These are phyloP conservation scores for Apodemus speciosus DNA, from an alignment of 2,113 vertebrate genomes.

Conservation along the genomic window DNA sequence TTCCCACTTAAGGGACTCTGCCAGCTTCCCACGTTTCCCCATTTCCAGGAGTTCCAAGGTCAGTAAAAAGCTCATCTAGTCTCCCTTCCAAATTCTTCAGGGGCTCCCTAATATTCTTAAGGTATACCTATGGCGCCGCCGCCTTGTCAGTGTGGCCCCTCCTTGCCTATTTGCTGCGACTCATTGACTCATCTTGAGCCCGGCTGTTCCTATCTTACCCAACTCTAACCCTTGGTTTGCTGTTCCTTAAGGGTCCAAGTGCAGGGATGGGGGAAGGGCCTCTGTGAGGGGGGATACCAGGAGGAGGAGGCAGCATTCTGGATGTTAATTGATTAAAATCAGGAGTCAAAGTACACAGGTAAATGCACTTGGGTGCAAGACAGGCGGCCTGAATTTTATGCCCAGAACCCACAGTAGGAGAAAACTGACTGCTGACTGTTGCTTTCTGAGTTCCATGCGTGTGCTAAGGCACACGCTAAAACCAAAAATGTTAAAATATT, in stretches of 20 bases:
- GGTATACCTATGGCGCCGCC: not conserved
- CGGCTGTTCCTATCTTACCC: not conserved
- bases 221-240: not conserved
- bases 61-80: constrained; percentile 12
- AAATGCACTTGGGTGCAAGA: not conserved
- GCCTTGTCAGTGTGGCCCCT: not conserved
- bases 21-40: not conserved
- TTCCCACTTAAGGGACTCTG: not conserved
- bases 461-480: not conserved
- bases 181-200: not conserved
- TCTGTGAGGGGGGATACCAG: too few relatives aligned
- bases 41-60: not conserved
- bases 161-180: not conserved
- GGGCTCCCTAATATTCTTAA: not conserved
- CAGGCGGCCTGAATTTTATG: not conserved
- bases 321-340: too few relatives aligned
- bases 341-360: not conserved
- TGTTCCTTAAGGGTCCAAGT: not conserved
- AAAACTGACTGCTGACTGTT: not conserved
- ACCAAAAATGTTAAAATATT: not conserved
- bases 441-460: not conserved
- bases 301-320: too few relatives aligned
- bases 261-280: too few relatives aligned
- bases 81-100: not conserved
- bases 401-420: not conserved